Base-by-base conservation (phyloP, 2,797 vertebrate species). In the Lacerta agilis region DNA sequence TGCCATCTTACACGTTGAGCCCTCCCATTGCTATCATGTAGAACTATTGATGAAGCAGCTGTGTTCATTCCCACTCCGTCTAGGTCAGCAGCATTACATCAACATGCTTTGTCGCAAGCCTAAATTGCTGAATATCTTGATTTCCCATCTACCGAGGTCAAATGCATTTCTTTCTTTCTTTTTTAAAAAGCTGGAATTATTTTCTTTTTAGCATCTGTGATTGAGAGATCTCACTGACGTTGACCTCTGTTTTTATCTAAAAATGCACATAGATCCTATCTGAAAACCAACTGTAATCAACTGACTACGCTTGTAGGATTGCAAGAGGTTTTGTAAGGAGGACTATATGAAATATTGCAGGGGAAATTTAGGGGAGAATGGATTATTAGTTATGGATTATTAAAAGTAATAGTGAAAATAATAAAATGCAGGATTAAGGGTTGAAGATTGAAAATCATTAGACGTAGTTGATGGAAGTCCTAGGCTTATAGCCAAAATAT, bases 61-160 rank as follows among this genome's bases (percentile, higher is more conserved):
- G 58, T 55, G 25, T 75, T 76, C 71, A 75, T 89, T 81, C 87
- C 61, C 82, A 75, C 17, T 89, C 83, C 25, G 20, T 73, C 76
- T 38, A 66, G 33, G 41, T 55, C 58, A 66, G 41, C 58, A 81
- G 58, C 61, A 85, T 85, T 76, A 49, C 58, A 89, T 81, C 79
- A 76, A n/a, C 33, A 23, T 38, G 61, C 61, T 85, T 85, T 49
- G 58, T 80, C 66, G 58, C 77, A 64, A 61, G 36, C 38, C 77
- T 80, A 75, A 80, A 80, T 85, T 2, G 13, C 69, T 73, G 29
- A 41, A 10, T 80, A 33, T 73, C 41, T 85, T 85, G 23, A 85
- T 89, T 73, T 55, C 43, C 10, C n/a, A 45, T 79, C 23, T 75
- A 36, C 23, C 80, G 77, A 80, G 77, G 85, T 88, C 69, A 79